Evolutionary conservation across 2,888 invertebrate species (phyloP).

Genomic region (Clusia tigrina): DNA sequence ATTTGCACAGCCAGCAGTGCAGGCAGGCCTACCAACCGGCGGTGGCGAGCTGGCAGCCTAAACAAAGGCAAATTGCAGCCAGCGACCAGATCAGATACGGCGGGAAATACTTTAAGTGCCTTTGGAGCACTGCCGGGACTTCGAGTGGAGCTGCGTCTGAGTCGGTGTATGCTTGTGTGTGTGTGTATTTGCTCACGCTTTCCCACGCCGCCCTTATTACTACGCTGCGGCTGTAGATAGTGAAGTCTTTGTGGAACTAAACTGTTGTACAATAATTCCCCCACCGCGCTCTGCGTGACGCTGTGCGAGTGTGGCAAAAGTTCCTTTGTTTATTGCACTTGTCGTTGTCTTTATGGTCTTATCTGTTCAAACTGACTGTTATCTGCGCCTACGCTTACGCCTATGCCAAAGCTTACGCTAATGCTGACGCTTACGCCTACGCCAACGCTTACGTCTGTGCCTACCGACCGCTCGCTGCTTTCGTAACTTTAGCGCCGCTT

Average conservation of each 20-base stretch:
- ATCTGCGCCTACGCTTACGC: not conserved
- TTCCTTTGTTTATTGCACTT: conserved; percentile 51
- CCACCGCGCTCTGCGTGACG: not conserved
- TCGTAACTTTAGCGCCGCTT: conserved; percentile 49
- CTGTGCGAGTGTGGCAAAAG: conserved; percentile 29
- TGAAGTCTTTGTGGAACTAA: not conserved
- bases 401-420: no score
- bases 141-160: conserved; percentile 38
- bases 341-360: conserved; percentile 19
- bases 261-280: no score
- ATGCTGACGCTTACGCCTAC: no score
- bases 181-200: not conserved
- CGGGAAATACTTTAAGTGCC: not conserved
- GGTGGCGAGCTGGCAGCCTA: not conserved
- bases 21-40: no score
- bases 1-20: not conserved
- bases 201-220: not conserved
- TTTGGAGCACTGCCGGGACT: not conserved
- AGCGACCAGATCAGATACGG: not conserved
- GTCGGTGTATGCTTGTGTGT: not conserved
- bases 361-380: conserved; percentile 31
- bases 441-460: no score
- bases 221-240: not conserved
- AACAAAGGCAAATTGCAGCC: not conserved
- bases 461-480: no score